Conservation (phyloP, 2,113 vertebrate genomes). For the Pelobates fuscus region DNA sequence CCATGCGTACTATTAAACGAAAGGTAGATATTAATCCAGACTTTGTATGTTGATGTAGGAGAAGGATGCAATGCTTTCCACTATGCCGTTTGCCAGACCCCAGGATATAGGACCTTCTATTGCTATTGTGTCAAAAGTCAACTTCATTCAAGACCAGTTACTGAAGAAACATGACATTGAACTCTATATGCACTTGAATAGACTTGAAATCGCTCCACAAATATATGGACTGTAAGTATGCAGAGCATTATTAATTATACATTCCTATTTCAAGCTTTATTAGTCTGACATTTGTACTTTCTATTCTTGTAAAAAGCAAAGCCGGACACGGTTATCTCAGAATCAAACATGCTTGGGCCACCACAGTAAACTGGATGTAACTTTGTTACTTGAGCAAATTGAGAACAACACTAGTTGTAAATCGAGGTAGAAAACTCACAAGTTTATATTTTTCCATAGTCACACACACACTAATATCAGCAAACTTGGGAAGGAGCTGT, state of each 20-base stretch:
- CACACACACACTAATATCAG: too few species aligned
- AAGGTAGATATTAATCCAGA: not conserved
- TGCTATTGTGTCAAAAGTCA: slow-evolving; percentile 96
- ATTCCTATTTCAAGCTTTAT: not conserved
- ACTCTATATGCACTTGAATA: slow-evolving; percentile 94
- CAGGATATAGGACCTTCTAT: slow-evolving; percentile 94
- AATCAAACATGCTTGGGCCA: too few species aligned
- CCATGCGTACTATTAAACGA: not conserved
- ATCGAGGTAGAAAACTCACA: too few species aligned
- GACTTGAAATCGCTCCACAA: slow-evolving; percentile 96
- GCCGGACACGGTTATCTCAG: too few species aligned
- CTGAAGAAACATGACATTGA: slow-evolving; percentile 95
- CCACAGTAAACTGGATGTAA: too few species aligned
- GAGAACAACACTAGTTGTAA: too few species aligned
- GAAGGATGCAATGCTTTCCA: slow-evolving; percentile 88
- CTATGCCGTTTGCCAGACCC: slow-evolving; percentile 92
- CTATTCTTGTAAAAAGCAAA: too few species aligned
- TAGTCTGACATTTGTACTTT: too few species aligned
- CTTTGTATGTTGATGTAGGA: slow-evolving; percentile 71
- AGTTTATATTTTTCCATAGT: too few species aligned
- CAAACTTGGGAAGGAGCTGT: too few species aligned
- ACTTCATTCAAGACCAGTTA: slow-evolving; percentile 96
- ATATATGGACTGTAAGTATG: slow-evolving; percentile 96
- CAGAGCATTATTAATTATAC: not conserved
- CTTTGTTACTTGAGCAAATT: too few species aligned